Evolutionary conservation across 1,140 invertebrate species (phyloP).

Genomic region (Nephila pilipes): DNA sequence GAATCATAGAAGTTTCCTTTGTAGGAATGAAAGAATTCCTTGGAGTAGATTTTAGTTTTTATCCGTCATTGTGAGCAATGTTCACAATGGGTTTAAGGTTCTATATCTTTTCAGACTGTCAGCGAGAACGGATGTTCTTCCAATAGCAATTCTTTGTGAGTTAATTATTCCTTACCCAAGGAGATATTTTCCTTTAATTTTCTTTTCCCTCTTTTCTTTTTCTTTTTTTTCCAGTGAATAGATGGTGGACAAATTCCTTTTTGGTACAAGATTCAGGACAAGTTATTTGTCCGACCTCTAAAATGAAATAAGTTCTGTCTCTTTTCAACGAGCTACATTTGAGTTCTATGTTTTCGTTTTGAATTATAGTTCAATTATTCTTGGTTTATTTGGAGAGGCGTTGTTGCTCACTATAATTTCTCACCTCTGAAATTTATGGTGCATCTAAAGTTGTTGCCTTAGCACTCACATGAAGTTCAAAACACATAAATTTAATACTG

Average conservation of each 20-base stretch:
- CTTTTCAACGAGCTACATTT: neutral
- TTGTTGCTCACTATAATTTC: neutral
- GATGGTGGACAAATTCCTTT: slow-evolving; percentile 22
- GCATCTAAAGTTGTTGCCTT: neutral
- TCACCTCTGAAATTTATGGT: neutral
- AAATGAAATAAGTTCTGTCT: slow-evolving; percentile 4
- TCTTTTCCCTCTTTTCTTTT: neutral
- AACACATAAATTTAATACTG: neutral
- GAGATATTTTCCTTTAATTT: slow-evolving; percentile 10
- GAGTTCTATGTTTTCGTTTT: neutral
- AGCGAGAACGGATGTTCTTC: slow-evolving; percentile 21
- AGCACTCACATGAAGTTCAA: neutral
- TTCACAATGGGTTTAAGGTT: neutral
- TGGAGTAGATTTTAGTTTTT: slow-evolving; percentile 13
- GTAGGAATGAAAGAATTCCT: slow-evolving; percentile 10
- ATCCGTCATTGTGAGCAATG: slow-evolving; percentile 11
- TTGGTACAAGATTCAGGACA: neutral
- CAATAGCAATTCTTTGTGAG: slow-evolving; percentile 36
- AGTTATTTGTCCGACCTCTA: neutral
- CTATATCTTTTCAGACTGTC: slow-evolving; percentile 18
- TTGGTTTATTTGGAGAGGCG: neutral
- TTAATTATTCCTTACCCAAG: slow-evolving; percentile 15
- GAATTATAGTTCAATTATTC: slow-evolving; percentile 18
- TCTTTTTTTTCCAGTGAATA: slow-evolving; percentile 7
- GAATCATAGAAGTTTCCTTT: neutral